Percentiles rank a stretch among this genome's conserved stretches.
phyloP scores from a whole-genome alignment of 2,797 vertebrate genomes.

The Enteromius argenteus region DNA sequence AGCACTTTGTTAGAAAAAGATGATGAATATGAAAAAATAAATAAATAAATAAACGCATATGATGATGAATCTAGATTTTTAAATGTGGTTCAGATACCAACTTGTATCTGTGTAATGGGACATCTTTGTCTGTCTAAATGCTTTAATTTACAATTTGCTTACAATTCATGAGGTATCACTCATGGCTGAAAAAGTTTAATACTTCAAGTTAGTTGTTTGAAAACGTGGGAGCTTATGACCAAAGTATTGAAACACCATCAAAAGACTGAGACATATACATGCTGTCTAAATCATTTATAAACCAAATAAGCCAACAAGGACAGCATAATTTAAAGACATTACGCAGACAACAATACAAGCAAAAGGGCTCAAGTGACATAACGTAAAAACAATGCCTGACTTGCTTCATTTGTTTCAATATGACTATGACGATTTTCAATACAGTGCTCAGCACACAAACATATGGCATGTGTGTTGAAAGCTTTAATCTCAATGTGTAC shows the following conservation, averaged over 20 bases:
- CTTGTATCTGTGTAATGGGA: neutral
- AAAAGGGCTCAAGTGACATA: conserved; percentile 1
- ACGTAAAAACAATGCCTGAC: neutral
- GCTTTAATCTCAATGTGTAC: conserved; percentile 53
- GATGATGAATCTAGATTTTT: neutral
- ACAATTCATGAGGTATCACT: neutral
- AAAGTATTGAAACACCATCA: conserved; percentile 14
- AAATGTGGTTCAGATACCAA: neutral
- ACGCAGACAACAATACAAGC: neutral
- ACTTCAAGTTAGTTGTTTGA: neutral
- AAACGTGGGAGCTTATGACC: neutral
- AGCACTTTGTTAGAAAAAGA: too few relatives aligned
- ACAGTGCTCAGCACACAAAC: conserved; percentile 41
- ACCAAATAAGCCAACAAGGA: conserved; percentile 17
- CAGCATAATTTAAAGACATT: neutral
- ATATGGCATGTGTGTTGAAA: conserved; percentile 32
- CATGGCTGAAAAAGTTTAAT: neutral
- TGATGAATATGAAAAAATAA: too few relatives aligned
- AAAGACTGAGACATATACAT: neutral
- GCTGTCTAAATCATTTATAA: neutral
- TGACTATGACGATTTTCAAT: conserved; percentile 21
- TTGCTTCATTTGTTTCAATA: conserved; percentile 25
- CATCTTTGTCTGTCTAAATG: neutral
- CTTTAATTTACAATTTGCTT: too few relatives aligned
- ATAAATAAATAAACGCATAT: too few relatives aligned